These are phyloP conservation scores for Pantherophis vulpinus DNA, from an alignment of 2,797 vertebrate genomes.

Conservation along the genomic window DNA sequence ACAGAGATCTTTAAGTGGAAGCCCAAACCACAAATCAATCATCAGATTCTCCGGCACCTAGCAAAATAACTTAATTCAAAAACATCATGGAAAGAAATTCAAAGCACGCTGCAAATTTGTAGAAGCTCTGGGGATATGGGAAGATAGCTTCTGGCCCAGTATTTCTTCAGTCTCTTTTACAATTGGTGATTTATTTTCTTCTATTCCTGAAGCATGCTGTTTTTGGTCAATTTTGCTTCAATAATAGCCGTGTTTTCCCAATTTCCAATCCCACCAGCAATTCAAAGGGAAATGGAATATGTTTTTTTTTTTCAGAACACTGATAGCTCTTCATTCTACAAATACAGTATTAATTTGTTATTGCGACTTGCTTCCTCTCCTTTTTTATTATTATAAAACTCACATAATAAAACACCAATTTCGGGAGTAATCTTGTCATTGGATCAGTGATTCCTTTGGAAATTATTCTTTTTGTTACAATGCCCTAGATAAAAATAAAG, in stretches of 20 bases:
- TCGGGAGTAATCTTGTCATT: background rate
- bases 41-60: background rate
- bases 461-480: constrained; percentile 35
- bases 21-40: background rate
- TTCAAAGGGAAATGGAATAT: background rate
- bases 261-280: background rate
- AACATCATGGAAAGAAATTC: background rate
- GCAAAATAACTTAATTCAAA: background rate
- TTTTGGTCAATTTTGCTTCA: background rate
- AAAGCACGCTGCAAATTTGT: background rate
- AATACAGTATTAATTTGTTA: background rate
- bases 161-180: background rate
- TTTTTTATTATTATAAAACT: background rate
- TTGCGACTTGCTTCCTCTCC: background rate
- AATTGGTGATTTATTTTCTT: background rate
- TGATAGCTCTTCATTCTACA: background rate
- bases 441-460: background rate
- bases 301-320: background rate
- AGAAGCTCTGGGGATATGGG: background rate
- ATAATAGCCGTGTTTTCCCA: background rate
- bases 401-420: background rate
- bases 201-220: background rate
- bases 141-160: background rate
- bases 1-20: background rate
- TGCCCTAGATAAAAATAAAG: background rate